Base-by-base conservation (phyloP, 2,113 vertebrate genomes). In the Limnothrissa miodon region DNA sequence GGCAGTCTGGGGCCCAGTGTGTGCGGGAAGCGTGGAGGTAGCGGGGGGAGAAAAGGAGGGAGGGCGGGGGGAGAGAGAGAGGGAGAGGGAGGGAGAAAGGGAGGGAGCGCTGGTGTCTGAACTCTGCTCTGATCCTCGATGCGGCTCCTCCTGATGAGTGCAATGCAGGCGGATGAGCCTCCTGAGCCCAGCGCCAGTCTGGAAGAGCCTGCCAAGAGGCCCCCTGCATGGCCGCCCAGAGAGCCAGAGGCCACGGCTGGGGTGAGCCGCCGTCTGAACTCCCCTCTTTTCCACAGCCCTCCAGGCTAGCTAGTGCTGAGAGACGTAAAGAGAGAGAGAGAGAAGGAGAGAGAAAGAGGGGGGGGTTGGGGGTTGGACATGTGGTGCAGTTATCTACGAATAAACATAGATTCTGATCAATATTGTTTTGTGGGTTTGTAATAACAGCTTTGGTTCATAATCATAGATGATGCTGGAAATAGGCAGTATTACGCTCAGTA, bases 1-100 rank as follows among this genome's bases (percentile, higher is more conserved):
- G 93, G 93, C 93, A 91, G 93, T 93, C 93, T 94, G 91, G 92
- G 92, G 89, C 90, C 90, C 89, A 89, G 88, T 80, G 83, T 36
- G 66, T 36, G 66, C 29, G 66, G 66, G 66, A 74, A 74, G 66
- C 33, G 66, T 74, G 66, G 66, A 17, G 66, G 15, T 5, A 15
- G 66, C 29, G 7, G 53, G 53, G 51, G 45, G 81, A 48, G 42
- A 78, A 39, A 39, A 78, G 29, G 23, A 36, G 29, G 84, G 42
- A 90, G 87, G 86, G 25, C 36, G 59, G 44, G 45, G 79, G 70
- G 48, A 39, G 80, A 33, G 59, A 80, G 25, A n/a, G 25, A 42
- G 25, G 33, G n/a, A 48, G 85, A 25, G 89, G 87, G 87, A 92
- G 90, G 46, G 48, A 79, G 46, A 23, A 23, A 45, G 25, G 15